A percentile compares a stretch with the other conserved stretches of the same genome.
Evolutionary conservation across 2,797 vertebrate genomes (phyloP).

Genomic region (Myotis daubentonii): DNA sequence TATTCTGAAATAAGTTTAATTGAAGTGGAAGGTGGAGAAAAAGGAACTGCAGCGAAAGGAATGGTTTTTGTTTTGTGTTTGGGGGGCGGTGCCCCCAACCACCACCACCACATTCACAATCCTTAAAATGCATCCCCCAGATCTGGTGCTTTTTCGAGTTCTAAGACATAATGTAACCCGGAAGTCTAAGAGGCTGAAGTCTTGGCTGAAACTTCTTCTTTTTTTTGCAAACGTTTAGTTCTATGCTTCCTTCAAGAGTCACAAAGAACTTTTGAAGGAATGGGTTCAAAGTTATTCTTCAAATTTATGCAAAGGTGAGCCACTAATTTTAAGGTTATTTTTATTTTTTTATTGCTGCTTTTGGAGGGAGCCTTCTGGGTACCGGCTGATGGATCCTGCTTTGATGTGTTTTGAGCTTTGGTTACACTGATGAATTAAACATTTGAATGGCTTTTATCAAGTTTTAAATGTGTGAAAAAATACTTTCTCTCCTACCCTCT

Average conservation of each 20-base stretch:
- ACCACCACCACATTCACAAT: background rate
- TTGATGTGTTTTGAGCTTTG: slow-evolving; percentile 76
- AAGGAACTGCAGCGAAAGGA: background rate
- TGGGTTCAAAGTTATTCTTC: slow-evolving; percentile 73
- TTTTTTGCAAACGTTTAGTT: slow-evolving; percentile 68
- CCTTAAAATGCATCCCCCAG: slow-evolving; percentile 57
- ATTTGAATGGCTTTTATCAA: slow-evolving; percentile 75
- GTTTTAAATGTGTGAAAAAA: slow-evolving; percentile 74
- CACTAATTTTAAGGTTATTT: slow-evolving; percentile 82
- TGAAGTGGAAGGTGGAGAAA: slow-evolving; percentile 35
- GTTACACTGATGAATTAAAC: slow-evolving; percentile 77
- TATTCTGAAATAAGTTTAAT: slow-evolving; percentile 57
- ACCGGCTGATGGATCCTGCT: slow-evolving; percentile 58
- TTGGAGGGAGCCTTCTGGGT: slow-evolving; percentile 57
- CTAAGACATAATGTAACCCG: slow-evolving; percentile 64
- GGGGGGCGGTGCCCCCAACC: background rate
- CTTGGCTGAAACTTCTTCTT: slow-evolving; percentile 75
- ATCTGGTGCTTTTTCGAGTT: slow-evolving; percentile 55
- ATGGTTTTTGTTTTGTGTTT: background rate
- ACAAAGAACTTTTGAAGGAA: slow-evolving; percentile 75
- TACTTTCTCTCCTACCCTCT: background rate
- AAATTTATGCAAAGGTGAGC: slow-evolving; percentile 78
- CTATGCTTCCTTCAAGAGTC: slow-evolving; percentile 73
- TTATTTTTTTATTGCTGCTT: slow-evolving; percentile 32
- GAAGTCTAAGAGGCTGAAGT: slow-evolving; percentile 69